A percentile compares a stretch with the other conserved stretches of the same genome.
Evolutionary conservation across 2,888 invertebrate genomes (phyloP).

Genomic region (Drosophila peninsularis): DNA sequence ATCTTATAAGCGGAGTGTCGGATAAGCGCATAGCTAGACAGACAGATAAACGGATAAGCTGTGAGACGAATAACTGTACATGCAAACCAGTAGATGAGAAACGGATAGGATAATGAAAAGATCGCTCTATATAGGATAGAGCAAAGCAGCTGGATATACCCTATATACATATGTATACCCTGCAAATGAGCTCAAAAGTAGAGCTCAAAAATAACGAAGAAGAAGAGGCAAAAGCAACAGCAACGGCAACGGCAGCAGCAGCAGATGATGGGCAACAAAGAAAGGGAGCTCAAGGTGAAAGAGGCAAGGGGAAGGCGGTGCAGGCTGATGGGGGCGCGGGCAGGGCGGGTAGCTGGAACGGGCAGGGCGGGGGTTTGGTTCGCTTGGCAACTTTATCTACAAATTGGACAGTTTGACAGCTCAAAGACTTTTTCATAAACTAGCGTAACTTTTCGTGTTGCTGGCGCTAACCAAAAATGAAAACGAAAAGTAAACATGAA

Average conservation of each 20-base stretch:
- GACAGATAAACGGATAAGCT: not conserved
- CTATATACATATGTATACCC: not conserved
- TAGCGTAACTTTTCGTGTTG: constrained; percentile 62
- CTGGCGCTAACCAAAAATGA: constrained; percentile 37
- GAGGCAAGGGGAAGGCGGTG: not conserved
- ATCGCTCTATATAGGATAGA: too few relatives aligned
- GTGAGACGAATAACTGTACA: too few relatives aligned
- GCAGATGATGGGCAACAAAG: constrained; percentile 25
- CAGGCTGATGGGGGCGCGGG: too few relatives aligned
- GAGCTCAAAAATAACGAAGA: constrained; percentile 30
- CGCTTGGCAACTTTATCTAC: constrained; percentile 68
- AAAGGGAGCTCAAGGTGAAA: constrained; percentile 22
- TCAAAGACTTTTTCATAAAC: constrained; percentile 74
- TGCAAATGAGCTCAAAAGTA: not conserved
- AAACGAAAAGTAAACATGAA: constrained; percentile 26
- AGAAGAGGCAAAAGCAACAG: constrained; percentile 25
- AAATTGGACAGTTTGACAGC: constrained; percentile 75
- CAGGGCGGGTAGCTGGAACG: not conserved
- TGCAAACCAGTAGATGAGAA: too few relatives aligned
- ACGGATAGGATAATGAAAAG: too few relatives aligned
- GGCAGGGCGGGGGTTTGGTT: not conserved
- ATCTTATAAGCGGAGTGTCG: not conserved
- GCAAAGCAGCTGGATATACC: not conserved
- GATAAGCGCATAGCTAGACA: not conserved
- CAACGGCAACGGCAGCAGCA: constrained; percentile 1